Base-by-base conservation (phyloP, 1,140 invertebrate genomes). In the Oryzaephilus surinamensis region DNA sequence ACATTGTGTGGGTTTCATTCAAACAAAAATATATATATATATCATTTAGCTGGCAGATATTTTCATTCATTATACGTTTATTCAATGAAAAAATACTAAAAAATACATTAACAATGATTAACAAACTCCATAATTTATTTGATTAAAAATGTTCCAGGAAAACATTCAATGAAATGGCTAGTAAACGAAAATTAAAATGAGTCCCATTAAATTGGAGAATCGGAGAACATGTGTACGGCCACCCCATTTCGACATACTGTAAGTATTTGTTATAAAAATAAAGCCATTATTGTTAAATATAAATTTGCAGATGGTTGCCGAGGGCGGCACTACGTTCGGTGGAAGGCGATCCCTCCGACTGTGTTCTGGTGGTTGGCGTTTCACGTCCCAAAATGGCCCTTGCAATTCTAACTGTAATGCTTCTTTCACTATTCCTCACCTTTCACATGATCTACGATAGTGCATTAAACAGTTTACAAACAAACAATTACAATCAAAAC, bases 381-480 rank as follows among this genome's bases (percentile, higher is more conserved):
- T 82, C 79, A 54, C 73, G 81, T 62, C 79, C 81, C 43, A 83
- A 81, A 60, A 73, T 85, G 69, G 81, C 81, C 49, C 76, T 79
- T 50, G 79, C 77, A 33, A 77, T 84, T 58, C 70, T 85, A 39
- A 79, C 77, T 41, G 75, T 84, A 48, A 79, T 79, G 61, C 67
- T 84, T 40, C 67, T 84, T 33, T 84, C 81, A 8, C 69, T 84
- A 24, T 84, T 84, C 62, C 73, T 85, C 52, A 84, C 81, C 33
- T 83, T 84, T 62, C 81, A 84, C 60, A 74, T 84, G 37, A 73
- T 84, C 24, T 84, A 84, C 66, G 81, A 84, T 62, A 82, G 79
- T 57, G 81, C 82, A n/a, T 69, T 84, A 8, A 83, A 82, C 60
- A 83, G 77, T 54, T 69, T 84, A 38, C 79, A 82, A 58, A 72